phyloP scores from a whole-genome alignment of 1,140 invertebrate species.

The Aphidius ervi region DNA sequence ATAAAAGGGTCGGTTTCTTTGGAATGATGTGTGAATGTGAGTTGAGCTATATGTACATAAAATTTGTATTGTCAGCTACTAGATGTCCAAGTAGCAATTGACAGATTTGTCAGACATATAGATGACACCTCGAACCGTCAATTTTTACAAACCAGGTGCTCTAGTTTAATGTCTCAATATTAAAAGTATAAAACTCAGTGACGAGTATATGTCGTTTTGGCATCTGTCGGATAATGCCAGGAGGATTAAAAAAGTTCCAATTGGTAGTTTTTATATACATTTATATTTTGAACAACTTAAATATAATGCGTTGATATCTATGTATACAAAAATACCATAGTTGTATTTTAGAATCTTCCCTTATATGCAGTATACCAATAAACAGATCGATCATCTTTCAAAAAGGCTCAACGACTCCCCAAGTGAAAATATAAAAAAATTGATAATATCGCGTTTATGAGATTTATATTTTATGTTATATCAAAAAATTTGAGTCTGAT shows the following conservation, averaged over 20 bases:
- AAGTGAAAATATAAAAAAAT: too few relatives aligned
- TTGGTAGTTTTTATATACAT: constrained; percentile 15
- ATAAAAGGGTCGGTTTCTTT: too few relatives aligned
- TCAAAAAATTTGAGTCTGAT: too few relatives aligned
- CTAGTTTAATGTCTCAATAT: constrained; percentile 27
- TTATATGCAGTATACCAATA: constrained; percentile 24
- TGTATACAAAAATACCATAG: constrained; percentile 1
- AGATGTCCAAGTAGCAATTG: constrained; percentile 35
- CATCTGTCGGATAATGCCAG: constrained; percentile 48
- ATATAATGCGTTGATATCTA: too few relatives aligned
- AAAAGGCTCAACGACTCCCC: constrained; percentile 33
- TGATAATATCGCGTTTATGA: too few relatives aligned
- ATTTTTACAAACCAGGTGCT: constrained; percentile 24
- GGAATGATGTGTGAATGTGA: background rate
- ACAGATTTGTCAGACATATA: constrained; percentile 44
- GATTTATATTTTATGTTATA: too few relatives aligned
- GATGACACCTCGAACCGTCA: constrained; percentile 39
- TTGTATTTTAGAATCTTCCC: constrained; percentile 13
- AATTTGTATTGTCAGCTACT: background rate
- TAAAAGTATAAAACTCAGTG: too few relatives aligned
- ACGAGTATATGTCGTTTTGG: constrained; percentile 24
- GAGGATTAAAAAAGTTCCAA: constrained; percentile 37
- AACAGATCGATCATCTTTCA: constrained; percentile 52
- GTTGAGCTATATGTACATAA: background rate
- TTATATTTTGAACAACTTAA: background rate